phyloP scores from a whole-genome alignment of 2,888 invertebrate species.

The Coenonympha glycerion region DNA sequence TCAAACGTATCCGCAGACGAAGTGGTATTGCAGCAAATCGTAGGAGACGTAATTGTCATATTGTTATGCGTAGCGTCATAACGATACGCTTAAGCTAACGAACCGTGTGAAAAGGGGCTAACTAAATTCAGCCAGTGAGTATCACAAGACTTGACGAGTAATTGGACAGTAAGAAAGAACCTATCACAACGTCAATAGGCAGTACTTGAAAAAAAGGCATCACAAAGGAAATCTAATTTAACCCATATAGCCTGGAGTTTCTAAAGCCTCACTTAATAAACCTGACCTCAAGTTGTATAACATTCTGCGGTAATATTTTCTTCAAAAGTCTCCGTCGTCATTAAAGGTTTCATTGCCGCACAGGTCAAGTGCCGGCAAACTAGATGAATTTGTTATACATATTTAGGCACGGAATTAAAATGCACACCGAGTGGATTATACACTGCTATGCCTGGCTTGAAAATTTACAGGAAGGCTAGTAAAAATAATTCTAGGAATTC shows the following conservation, averaged over 20 bases:
- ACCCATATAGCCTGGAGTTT: background rate
- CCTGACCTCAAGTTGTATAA: conserved; percentile 14
- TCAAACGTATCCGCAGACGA: no score
- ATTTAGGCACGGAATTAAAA: background rate
- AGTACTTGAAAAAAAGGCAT: background rate
- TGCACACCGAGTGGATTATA: background rate
- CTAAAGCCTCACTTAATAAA: conserved; percentile 11
- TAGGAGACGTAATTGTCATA: no score
- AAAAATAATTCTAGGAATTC: no score
- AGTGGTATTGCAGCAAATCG: no score
- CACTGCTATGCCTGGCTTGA: background rate
- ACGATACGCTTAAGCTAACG: no score
- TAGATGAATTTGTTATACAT: conserved; percentile 13
- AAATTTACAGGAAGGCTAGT: no score
- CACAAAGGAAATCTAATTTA: background rate
- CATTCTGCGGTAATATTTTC: conserved; percentile 12
- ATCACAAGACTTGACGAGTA: no score
- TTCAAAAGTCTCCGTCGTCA: conserved; percentile 12
- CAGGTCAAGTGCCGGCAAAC: conserved; percentile 13
- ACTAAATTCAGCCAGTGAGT: no score
- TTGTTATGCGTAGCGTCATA: no score
- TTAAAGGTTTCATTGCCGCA: conserved; percentile 16
- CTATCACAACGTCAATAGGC: no score
- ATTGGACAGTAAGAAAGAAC: no score
- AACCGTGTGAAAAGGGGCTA: no score